Evolutionary conservation across 2,888 invertebrate genomes (phyloP), one percentile per base, ranked within the genome.

Genomic region (Sisyra nigra): DNA sequence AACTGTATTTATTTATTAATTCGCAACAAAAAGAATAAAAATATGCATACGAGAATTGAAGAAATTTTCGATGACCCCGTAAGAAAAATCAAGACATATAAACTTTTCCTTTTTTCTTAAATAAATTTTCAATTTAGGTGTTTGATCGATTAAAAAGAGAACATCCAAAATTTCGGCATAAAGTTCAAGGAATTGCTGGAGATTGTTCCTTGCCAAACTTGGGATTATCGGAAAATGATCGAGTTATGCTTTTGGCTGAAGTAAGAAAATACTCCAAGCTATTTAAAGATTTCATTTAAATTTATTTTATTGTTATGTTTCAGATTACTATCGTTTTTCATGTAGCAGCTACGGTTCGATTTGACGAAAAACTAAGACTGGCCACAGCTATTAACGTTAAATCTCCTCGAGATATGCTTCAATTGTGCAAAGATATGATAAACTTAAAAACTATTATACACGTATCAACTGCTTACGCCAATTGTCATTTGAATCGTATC

Each of bases 311-410:
- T n/a, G n/a, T n/a, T n/a, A n/a, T n/a, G 3, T 51, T 51, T 18
- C 44, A 62, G 61, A 54, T 59, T 3, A 56, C 62, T 43, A 60
- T 73, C 39, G 67, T 74, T 3, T 72, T 72, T 50, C 72, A 74
- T 50, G 66, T 69, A 44, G 73, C 72, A 1, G 73, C 72, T 0
- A 73, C 72, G 1, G 69, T 72, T 1, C 58, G 68, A 42, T 86
- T 86, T 56, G 81, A 84, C 57, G 85, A 86, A 57, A 76, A 76
- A 48, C 63, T 86, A 10, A 76, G 76, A 62, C 60, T 73, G 3
- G 80, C 85, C 1, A 71, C 80, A 36, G 72, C 76, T 46, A 80
- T 84, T 58, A 86, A 86, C 60, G 75, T 86, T 1, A 64, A 72
- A 36, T 79, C 78, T 18, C 76, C 79, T 1, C 68, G 71, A 47